Conservation (phyloP, 1,140 invertebrate species). For the Stenopsyche tienmushanensis region DNA sequence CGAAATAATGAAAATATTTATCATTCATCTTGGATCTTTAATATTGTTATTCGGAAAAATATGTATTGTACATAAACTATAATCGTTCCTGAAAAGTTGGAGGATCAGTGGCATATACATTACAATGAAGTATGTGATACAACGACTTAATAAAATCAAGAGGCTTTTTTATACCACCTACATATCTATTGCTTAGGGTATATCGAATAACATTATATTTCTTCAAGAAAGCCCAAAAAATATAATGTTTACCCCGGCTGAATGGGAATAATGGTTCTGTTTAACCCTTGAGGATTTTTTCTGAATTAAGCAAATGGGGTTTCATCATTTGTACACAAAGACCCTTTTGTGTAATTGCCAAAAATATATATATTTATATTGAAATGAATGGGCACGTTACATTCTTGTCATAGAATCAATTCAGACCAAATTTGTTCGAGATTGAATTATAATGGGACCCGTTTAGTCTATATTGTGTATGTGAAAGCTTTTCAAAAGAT, state of each 20-base stretch:
- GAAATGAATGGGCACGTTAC: slow-evolving; percentile 25
- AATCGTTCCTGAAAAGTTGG: no score
- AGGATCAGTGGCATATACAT: neutral
- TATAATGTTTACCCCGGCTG: slow-evolving; percentile 21
- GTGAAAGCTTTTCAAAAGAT: slow-evolving; percentile 11
- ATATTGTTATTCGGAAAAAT: no score
- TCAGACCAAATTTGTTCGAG: slow-evolving; percentile 20
- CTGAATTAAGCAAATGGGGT: slow-evolving; percentile 14
- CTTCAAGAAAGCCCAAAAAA: neutral
- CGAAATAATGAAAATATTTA: no score
- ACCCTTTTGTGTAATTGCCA: slow-evolving; percentile 14
- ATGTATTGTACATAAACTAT: no score
- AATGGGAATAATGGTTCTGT: slow-evolving; percentile 22
- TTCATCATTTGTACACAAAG: neutral
- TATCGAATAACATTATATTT: slow-evolving; percentile 21
- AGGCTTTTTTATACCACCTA: slow-evolving; percentile 3
- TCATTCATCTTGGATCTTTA: no score
- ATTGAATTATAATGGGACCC: slow-evolving; percentile 26
- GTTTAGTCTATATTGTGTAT: slow-evolving; percentile 6
- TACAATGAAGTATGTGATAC: neutral
- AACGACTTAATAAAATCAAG: slow-evolving; percentile 14
- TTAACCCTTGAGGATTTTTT: slow-evolving; percentile 23
- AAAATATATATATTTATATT: slow-evolving; percentile 30
- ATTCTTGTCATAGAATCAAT: slow-evolving; percentile 32
- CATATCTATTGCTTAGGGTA: slow-evolving; percentile 7